Percentiles rank a stretch among this genome's conserved stretches.
phyloP scores from a whole-genome alignment of 2,888 invertebrate species.

The Acanthosepion lycidas region DNA sequence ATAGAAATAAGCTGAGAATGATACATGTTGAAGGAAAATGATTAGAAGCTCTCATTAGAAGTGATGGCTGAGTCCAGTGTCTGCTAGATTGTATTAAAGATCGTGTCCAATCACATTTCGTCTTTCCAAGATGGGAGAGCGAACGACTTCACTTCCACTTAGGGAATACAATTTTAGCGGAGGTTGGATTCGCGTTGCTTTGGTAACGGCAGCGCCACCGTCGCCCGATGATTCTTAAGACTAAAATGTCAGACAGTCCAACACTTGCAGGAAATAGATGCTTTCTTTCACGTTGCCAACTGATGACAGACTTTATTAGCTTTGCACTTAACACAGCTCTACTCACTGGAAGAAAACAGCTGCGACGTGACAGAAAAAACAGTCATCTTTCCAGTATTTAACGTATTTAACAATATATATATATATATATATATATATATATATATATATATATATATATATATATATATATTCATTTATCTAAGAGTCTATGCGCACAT shows the following conservation, averaged over 20 bases:
- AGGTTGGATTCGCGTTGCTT: neutral
- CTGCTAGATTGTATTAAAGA: neutral
- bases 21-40: neutral
- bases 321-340: neutral
- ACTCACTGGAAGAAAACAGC: neutral
- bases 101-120: neutral
- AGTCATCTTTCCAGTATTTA: neutral
- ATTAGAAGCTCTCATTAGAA: neutral
- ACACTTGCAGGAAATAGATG: neutral
- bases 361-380: neutral
- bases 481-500: too few species aligned
- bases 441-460: neutral
- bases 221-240: neutral
- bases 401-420: neutral
- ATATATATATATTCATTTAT: neutral
- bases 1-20: neutral
- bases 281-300: neutral
- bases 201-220: neutral
- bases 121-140: neutral
- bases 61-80: neutral
- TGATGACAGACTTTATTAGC: neutral
- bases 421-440: constrained; percentile 14
- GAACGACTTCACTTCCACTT: neutral
- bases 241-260: constrained; percentile 4
- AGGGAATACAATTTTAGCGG: constrained; percentile 18